phyloP scores from a whole-genome alignment of 2,888 invertebrate species.

The Folsomia candida region DNA sequence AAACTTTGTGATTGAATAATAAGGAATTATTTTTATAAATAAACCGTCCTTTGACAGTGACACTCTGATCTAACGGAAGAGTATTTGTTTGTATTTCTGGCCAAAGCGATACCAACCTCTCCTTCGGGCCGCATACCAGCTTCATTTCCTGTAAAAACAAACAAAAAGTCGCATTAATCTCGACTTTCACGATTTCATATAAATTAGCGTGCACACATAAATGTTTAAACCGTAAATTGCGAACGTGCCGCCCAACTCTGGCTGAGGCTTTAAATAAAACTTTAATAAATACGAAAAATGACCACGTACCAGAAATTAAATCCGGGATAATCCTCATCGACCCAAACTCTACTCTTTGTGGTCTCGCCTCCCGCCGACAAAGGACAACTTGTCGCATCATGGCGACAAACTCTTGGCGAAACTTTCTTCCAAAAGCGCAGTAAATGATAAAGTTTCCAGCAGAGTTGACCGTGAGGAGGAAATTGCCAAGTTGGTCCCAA shows the following conservation, averaged over 20 bases:
- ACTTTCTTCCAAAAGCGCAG: conserved; percentile 46
- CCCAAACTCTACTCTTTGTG: not conserved
- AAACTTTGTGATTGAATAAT: not conserved
- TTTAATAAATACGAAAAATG: no score
- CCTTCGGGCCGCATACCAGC: not conserved
- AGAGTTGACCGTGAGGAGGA: conserved; percentile 45
- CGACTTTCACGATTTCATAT: no score
- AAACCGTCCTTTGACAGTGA: not conserved
- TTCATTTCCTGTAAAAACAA: not conserved
- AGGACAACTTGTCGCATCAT: not conserved
- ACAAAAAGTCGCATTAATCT: no score
- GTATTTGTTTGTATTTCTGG: not conserved
- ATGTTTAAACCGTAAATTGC: no score
- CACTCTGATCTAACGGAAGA: not conserved
- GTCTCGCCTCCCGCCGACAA: not conserved
- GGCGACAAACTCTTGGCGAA: conserved; percentile 14
- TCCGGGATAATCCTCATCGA: not conserved
- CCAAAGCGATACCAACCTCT: not conserved
- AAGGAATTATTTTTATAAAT: not conserved
- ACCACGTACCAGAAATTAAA: not conserved
- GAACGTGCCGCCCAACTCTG: no score
- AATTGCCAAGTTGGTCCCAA: conserved; percentile 44
- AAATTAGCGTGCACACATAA: no score
- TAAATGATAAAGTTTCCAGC: conserved; percentile 48
- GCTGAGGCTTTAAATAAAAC: no score